A percentile compares a stretch with the other conserved stretches of the same genome.
phyloP scores from a whole-genome alignment of 2,888 invertebrate species.

The Disparrhopalites patrizii region DNA sequence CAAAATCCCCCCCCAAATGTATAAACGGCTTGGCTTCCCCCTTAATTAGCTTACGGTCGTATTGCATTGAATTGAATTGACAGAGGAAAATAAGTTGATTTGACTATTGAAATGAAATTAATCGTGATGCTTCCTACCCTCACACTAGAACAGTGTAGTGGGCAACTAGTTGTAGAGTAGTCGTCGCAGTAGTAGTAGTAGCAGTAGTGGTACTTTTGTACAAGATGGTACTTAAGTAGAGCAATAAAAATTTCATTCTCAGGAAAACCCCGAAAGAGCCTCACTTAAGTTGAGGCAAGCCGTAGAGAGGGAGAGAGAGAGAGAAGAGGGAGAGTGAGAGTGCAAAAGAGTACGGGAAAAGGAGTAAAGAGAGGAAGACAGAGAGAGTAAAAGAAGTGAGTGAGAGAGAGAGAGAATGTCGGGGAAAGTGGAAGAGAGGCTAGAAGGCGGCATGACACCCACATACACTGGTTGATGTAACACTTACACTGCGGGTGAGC shows the following conservation, averaged over 20 bases:
- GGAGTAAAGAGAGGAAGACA: background rate
- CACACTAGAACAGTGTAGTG: too few species aligned
- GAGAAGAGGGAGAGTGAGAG: background rate
- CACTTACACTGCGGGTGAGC: background rate
- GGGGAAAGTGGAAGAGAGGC: background rate
- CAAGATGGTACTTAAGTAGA: too few species aligned
- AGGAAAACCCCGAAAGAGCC: conserved; percentile 15
- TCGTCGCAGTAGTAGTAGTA: too few species aligned
- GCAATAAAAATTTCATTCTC: conserved; percentile 9
- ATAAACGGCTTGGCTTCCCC: too few species aligned
- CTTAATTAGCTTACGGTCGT: too few species aligned
- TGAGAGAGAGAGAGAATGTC: background rate
- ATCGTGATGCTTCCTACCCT: too few species aligned
- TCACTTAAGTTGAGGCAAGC: conserved; percentile 4
- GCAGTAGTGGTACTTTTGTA: too few species aligned
- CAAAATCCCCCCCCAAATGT: too few species aligned
- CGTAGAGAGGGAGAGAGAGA: background rate
- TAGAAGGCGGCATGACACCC: conserved; percentile 6
- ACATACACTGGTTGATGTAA: background rate
- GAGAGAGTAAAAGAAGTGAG: background rate
- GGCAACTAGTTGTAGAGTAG: too few species aligned
- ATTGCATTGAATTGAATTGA: too few species aligned
- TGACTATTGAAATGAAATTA: too few species aligned
- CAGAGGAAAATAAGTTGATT: too few species aligned
- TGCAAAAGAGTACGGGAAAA: background rate